Evolutionary conservation across 2,113 vertebrate genomes (phyloP), one percentile per base, ranked within the genome.

Genomic region (Mesembrinibis cayennensis): DNA sequence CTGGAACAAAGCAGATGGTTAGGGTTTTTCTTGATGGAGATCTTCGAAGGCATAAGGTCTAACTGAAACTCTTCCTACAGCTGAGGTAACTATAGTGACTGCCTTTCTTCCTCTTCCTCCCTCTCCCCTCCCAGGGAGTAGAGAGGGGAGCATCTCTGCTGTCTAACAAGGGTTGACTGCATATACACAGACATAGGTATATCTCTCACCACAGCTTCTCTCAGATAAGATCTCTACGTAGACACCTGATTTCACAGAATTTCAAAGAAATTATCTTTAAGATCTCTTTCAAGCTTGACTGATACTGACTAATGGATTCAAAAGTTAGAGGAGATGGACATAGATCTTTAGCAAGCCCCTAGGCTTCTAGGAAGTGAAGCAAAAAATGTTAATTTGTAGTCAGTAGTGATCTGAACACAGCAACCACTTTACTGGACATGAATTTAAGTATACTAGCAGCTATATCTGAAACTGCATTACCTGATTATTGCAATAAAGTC

Each of bases 121-220:
- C n/a, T 59, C 21, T 78, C 16, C 23, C 16, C 38, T 76, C 52
- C 26, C 15, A 89, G 19, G n/a, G 44, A 40, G 40, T 7, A 7
- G 22, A 12, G 10, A 5, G 10, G 45, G 30, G 26, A 61, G 21
- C 25, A 61, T 15, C 67, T 77, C 40, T 83, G 62, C 66, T 71
- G 40, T 34, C 80, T 80, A 77, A 63, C 38, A 76, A 67, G 26
- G 40, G 20, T 10, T 81, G 62, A 56, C 55, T 36, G 34, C 58
- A 80, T 13, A 18, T 17, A 66, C 13, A n/a, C 25, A 66, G 34
- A 91, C 6, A 1, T 36, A 11, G 2, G 0, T 53, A 1, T 23
- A 11, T 38, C 50, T 80, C 38, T 72, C 52, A 78, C 13, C 56
- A 92, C 52, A 82, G 52, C 29, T 71, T 63, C 34, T 52, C 56